Base-by-base conservation (phyloP, 2,113 vertebrate species). In the Indri indri region DNA sequence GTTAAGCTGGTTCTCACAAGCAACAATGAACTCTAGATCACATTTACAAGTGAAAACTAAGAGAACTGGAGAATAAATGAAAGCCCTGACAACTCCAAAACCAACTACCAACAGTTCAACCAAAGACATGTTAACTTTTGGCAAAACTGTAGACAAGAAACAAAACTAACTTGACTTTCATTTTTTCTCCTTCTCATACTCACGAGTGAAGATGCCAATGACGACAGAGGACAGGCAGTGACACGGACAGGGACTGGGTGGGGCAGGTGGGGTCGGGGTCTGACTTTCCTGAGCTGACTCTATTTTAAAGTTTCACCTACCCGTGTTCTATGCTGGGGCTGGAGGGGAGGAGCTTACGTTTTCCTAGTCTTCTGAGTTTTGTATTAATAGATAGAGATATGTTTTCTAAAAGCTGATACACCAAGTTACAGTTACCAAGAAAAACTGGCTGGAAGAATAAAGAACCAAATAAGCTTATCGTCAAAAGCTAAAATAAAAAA, bases 321-420 rank as follows among this genome's bases (percentile, higher is more conserved):
- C 47, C 52, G 34, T 66, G 16, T 16, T 88, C n/a, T 85, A 3
- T 37, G 18, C 74, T 70, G 27, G 16, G 11, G 9, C 3, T 47
- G 30, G n/a, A 86, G 13, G 12, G 37, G 65, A 32, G 52, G 54
- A 37, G 0, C 45, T 30, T n/a, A 65, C 45, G 12, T 27, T 18
- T 68, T 81, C 57, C 80, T 73, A n/a, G 13, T 88, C 65, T 94
- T 85, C 27, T 34, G 52, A 71, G 57, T 85, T 59, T 90, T 85
- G 18, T 57, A 57, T 20, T 57, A 54, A 54, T 54, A 91, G 73
- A n/a, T n/a, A 34, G 25, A 89, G 30, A 73, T 37, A 14, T 40
- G 14, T 88, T 95, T 97, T 88, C 81, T 79, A 90, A 97, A 87
- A 88, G 91, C 45, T 91, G 52, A 52, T 22, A 37, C 6, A 88